Percentiles rank a stretch among this genome's conserved stretches.
Conservation (phyloP, 23 tunicate genomes). For the Pegea sp. region DNA sequence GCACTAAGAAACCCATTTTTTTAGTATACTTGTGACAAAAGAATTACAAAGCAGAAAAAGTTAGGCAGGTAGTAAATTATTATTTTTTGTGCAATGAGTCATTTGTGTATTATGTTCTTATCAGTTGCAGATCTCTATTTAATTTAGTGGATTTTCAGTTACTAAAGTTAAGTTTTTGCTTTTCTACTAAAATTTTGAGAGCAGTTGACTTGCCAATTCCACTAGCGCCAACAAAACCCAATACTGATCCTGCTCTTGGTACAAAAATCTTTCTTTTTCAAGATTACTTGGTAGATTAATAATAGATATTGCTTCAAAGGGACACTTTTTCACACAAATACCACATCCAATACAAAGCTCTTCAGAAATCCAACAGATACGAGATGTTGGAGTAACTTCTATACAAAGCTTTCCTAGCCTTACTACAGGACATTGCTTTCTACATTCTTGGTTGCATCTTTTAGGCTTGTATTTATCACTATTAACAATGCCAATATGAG, state of each 20-base stretch:
- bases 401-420: constrained; percentile 93
- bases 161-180: constrained; percentile 76
- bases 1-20: too few species aligned
- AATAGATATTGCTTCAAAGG: constrained; percentile 88
- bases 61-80: too few species aligned
- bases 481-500: constrained; percentile 70
- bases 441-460: constrained; percentile 88
- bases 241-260: constrained; percentile 84
- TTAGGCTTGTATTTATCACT: constrained; percentile 87
- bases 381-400: constrained; percentile 62
- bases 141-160: too few species aligned
- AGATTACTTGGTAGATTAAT: constrained; percentile 86
- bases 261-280: constrained; percentile 48
- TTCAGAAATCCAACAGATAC: constrained; percentile 74
- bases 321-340: constrained; percentile 97
- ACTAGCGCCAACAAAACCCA: constrained; percentile 90
- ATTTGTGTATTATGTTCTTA: too few species aligned
- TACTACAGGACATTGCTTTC: constrained; percentile 77
- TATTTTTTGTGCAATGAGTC: too few species aligned
- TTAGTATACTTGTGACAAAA: too few species aligned
- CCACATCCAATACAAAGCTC: constrained; percentile 96
- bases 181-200: constrained; percentile 58
- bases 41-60: too few species aligned
- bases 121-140: too few species aligned
- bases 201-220: constrained; percentile 98